A percentile compares a stretch with the other conserved stretches of the same genome.
These are phyloP conservation scores for Athrips mouffetella DNA, from an alignment of 2,888 invertebrate genomes.

Conservation along the genomic window DNA sequence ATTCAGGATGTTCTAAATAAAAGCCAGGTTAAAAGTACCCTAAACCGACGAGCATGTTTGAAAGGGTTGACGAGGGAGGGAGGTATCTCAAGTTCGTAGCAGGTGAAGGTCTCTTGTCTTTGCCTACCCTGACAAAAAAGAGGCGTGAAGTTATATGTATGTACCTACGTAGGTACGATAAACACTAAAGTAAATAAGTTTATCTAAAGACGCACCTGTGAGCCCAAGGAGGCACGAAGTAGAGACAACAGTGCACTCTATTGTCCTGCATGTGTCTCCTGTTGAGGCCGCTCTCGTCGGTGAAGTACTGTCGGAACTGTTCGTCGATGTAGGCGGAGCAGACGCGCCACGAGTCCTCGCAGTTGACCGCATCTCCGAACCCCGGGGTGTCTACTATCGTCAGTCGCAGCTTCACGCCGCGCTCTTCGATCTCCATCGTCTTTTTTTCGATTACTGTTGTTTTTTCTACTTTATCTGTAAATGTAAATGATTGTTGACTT, in stretches of 20 bases:
- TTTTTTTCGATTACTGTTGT: conserved; percentile 86
- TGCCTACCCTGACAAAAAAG: no score
- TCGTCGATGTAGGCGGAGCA: conserved; percentile 96
- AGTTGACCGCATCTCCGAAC: conserved; percentile 95
- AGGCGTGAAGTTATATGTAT: no score
- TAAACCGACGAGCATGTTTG: no score
- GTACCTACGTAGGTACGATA: not conserved
- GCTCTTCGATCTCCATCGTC: conserved; percentile 96
- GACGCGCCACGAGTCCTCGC: conserved; percentile 95
- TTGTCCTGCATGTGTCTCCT: conserved; percentile 96
- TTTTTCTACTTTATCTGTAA: conserved; percentile 81
- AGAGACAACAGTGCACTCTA: conserved; percentile 96
- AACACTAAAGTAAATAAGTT: not conserved
- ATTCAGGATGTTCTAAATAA: no score
- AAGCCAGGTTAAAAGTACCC: no score
- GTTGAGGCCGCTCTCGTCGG: conserved; percentile 96
- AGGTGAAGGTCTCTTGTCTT: no score
- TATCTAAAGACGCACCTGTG: conserved; percentile 85
- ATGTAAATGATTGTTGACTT: conserved; percentile 24
- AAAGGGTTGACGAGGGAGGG: no score
- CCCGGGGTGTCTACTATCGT: conserved; percentile 98
- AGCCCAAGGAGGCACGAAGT: conserved; percentile 96
- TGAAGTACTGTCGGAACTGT: conserved; percentile 90
- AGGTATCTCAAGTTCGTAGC: no score
- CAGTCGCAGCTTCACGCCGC: conserved; percentile 92